Evolutionary conservation across 2,113 vertebrate species (phyloP).

Genomic region (Oncorhynchus mykiss): DNA sequence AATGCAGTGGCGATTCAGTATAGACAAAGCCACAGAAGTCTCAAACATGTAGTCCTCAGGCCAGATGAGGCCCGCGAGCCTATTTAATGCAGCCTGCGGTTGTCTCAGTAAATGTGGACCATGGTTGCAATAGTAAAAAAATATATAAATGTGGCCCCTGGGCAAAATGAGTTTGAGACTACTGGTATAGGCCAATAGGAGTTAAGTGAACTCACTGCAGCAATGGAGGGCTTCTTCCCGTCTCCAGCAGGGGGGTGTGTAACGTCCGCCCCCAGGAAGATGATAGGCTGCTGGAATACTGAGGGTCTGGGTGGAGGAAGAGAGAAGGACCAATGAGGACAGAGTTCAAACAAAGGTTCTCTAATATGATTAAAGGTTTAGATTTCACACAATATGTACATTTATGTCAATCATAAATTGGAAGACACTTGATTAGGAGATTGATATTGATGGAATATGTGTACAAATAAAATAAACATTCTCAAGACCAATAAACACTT

Average conservation of each 20-base stretch:
- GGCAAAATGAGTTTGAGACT: too few species aligned
- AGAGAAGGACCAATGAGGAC: not conserved
- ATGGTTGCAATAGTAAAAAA: not conserved
- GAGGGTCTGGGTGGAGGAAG: conserved; percentile 79
- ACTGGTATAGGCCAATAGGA: not conserved
- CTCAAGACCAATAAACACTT: too few species aligned
- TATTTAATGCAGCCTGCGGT: too few species aligned
- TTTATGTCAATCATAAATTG: too few species aligned
- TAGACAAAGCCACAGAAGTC: too few species aligned
- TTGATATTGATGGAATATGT: too few species aligned
- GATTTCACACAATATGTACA: not conserved
- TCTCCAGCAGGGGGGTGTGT: conserved; percentile 98
- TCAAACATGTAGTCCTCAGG: too few species aligned
- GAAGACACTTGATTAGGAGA: too few species aligned
- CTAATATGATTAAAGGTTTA: not conserved
- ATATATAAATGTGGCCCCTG: too few species aligned
- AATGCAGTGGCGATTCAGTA: not conserved
- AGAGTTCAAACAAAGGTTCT: not conserved
- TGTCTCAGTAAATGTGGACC: not conserved
- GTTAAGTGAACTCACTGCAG: conserved; percentile 82
- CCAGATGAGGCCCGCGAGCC: too few species aligned
- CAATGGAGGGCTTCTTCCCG: conserved; percentile 98
- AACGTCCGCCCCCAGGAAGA: conserved; percentile 98
- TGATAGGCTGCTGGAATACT: conserved; percentile 99
- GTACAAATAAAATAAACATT: too few species aligned